A percentile compares a stretch with the other conserved stretches of the same genome.
Conservation (phyloP, 2,113 vertebrate genomes). For the Cyphotilapia sp. region DNA sequence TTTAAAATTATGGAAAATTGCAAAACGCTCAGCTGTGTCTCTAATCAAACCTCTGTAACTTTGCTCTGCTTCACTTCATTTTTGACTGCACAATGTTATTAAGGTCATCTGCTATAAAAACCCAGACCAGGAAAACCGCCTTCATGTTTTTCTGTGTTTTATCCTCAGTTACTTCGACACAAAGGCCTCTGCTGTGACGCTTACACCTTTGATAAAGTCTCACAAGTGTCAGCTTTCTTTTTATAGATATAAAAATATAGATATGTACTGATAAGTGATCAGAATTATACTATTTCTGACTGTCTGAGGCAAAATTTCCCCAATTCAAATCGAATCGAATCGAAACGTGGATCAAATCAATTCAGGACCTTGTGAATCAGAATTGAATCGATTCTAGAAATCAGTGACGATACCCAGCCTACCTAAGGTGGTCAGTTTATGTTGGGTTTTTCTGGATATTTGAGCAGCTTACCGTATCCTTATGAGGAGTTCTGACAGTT, state of each 20-base stretch:
- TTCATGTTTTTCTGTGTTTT: not conserved
- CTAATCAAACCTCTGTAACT: not conserved
- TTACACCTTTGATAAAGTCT: rapidly evolving
- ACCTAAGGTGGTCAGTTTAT: not conserved
- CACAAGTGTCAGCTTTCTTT: not conserved
- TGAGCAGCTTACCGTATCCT: not conserved
- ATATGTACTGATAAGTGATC: not conserved
- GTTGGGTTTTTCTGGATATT: not conserved
- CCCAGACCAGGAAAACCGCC: rapidly evolving
- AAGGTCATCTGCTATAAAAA: rapidly evolving
- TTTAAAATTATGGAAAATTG: rapidly evolving
- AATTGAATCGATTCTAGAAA: not conserved
- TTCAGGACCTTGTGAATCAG: not conserved
- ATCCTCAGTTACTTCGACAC: not conserved
- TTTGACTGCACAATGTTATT: not conserved
- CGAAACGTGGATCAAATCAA: not conserved
- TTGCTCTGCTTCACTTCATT: rapidly evolving
- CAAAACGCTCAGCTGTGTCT: not conserved
- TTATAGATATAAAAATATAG: not conserved
- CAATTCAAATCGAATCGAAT: not conserved
- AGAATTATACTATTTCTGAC: not conserved
- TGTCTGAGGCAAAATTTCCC: not conserved
- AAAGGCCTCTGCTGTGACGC: rapidly evolving
- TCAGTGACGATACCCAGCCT: not conserved
- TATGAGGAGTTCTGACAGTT: not conserved